A percentile compares a stretch with the other conserved stretches of the same genome.
phyloP scores from a whole-genome alignment of 2,113 vertebrate species.

The Myxocyprinus asiaticus region DNA sequence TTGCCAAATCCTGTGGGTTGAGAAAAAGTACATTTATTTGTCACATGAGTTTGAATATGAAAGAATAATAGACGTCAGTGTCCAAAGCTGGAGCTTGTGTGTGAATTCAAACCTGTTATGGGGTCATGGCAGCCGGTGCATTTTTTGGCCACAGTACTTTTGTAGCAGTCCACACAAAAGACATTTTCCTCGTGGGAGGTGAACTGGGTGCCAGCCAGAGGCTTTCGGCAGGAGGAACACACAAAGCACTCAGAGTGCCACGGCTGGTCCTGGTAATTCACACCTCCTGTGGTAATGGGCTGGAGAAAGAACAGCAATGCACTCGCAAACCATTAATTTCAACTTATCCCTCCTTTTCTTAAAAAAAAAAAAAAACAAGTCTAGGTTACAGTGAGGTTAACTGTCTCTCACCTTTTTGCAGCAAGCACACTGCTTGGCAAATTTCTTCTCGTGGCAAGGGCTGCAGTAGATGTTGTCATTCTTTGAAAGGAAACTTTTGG shows the following conservation, averaged over 20 bases:
- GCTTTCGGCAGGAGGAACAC: slow-evolving; percentile 88
- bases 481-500: slow-evolving; percentile 92
- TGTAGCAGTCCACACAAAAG: slow-evolving; percentile 97
- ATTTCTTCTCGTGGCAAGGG: slow-evolving; percentile 91
- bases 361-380: background rate
- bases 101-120: slow-evolving; percentile 84
- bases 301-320: slow-evolving; percentile 55
- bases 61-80: background rate
- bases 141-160: slow-evolving; percentile 92
- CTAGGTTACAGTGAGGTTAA: too few species aligned
- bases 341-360: background rate
- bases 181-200: slow-evolving; percentile 89
- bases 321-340: background rate
- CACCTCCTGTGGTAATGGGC: slow-evolving; percentile 92
- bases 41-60: background rate
- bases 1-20: slow-evolving; percentile 80
- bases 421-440: slow-evolving; percentile 89
- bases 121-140: slow-evolving; percentile 90
- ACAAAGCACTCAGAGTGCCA: slow-evolving; percentile 95
- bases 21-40: background rate
- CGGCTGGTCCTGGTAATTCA: slow-evolving; percentile 95
- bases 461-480: slow-evolving; percentile 88
- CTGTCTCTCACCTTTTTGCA: slow-evolving; percentile 85
- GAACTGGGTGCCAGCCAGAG: slow-evolving; percentile 87
- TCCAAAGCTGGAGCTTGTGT: background rate